A percentile compares a stretch with the other conserved stretches of the same genome.
phyloP scores from a whole-genome alignment of 1,140 invertebrate genomes.

The Batillaria attramentaria region DNA sequence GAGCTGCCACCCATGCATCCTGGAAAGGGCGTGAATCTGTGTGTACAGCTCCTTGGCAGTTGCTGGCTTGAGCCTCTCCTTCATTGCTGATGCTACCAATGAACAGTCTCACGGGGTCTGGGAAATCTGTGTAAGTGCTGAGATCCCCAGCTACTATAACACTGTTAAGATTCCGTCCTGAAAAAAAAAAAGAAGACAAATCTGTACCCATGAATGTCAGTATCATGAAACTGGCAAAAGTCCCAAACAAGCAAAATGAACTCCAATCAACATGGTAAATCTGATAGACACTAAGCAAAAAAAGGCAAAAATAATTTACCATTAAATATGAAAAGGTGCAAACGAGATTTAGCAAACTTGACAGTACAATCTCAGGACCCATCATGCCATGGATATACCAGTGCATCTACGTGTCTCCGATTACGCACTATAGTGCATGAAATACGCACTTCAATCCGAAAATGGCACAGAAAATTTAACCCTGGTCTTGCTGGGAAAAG shows the following conservation, averaged over 20 bases:
- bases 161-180: slow-evolving; percentile 51
- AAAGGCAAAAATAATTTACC: not conserved
- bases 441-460: too few relatives aligned
- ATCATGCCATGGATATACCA: not conserved
- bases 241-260: not conserved
- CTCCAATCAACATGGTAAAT: not conserved
- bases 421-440: too few relatives aligned
- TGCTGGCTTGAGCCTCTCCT: not conserved
- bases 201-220: not conserved
- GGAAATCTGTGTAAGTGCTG: slow-evolving; percentile 60
- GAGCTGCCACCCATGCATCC: slow-evolving; percentile 24
- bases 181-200: slow-evolving; percentile 28
- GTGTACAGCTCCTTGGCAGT: not conserved
- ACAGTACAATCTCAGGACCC: not conserved
- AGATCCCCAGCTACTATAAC: slow-evolving; percentile 61
- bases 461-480: not conserved
- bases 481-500: not conserved
- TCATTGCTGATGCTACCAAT: slow-evolving; percentile 8
- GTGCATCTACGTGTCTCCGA: not conserved
- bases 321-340: too few relatives aligned
- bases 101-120: slow-evolving; percentile 51
- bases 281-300: not conserved
- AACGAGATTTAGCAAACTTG: too few relatives aligned
- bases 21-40: slow-evolving; percentile 29
- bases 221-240: not conserved